Conservation (phyloP, 2,888 invertebrate species). For the Liopterus haemorrhoidalis region DNA sequence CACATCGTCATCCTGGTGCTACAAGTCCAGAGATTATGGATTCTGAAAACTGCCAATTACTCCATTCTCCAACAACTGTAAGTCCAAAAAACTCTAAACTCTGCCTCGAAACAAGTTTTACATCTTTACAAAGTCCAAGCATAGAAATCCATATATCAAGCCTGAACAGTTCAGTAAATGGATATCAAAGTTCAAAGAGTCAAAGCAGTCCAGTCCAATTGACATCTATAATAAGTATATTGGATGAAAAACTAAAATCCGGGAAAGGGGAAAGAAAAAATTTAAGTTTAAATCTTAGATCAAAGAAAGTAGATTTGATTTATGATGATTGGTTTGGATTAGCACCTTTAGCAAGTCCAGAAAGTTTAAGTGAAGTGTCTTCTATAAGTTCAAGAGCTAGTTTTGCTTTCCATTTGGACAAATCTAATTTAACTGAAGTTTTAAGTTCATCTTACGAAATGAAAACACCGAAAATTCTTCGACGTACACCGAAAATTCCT, state of each 20-base stretch:
- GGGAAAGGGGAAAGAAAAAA: constrained; percentile 13
- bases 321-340: constrained; percentile 62
- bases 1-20: constrained; percentile 51
- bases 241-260: constrained; percentile 23
- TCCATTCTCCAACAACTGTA: constrained; percentile 22
- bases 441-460: constrained; percentile 44
- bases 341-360: constrained; percentile 77
- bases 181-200: constrained; percentile 40
- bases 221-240: constrained; percentile 26
- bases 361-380: constrained; percentile 75
- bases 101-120: constrained; percentile 71
- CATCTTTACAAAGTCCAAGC: constrained; percentile 56
- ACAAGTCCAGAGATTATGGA: constrained; percentile 34
- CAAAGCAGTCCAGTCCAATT: constrained; percentile 38
- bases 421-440: constrained; percentile 24
- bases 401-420: constrained; percentile 46
- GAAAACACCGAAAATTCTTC: constrained; percentile 54
- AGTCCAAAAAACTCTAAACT: constrained; percentile 38
- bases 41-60: constrained; percentile 28
- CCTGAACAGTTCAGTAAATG: constrained; percentile 42
- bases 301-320: constrained; percentile 47
- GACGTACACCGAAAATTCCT: constrained; percentile 59
- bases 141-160: constrained; percentile 32
- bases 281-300: constrained; percentile 18
- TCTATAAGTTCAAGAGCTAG: constrained; percentile 67